These are phyloP conservation scores for Kradibia gibbosae DNA, from an alignment of 1,140 invertebrate species.

Conservation along the genomic window DNA sequence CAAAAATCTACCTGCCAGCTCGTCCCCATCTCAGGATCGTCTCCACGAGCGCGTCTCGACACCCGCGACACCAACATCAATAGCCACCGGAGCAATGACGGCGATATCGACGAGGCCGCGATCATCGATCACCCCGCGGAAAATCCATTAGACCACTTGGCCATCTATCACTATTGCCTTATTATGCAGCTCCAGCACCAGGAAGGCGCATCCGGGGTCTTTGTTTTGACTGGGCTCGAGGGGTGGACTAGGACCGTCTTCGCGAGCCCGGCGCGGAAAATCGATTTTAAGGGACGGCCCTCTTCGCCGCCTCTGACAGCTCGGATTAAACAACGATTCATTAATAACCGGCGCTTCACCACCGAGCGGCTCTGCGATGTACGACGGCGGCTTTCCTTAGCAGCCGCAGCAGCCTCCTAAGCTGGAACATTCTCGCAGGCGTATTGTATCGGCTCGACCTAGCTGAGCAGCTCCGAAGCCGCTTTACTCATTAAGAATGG, in stretches of 20 bases:
- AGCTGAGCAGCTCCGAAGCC: conserved; percentile 21
- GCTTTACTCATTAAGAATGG: conserved; percentile 28
- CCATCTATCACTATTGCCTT: conserved; percentile 72
- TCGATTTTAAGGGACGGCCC: conserved; percentile 39
- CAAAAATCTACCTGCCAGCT: conserved; percentile 62
- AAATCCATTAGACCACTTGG: conserved; percentile 69
- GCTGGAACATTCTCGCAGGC: neutral
- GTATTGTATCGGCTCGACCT: neutral
- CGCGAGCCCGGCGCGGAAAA: conserved; percentile 41
- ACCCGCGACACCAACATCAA: neutral
- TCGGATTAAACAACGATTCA: conserved; percentile 54
- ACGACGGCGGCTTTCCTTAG: neutral
- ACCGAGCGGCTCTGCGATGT: no score
- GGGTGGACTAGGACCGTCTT: conserved; percentile 47
- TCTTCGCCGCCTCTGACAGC: conserved; percentile 48
- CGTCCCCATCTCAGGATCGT: conserved; percentile 49
- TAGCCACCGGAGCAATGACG: neutral
- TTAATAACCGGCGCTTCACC: conserved; percentile 35
- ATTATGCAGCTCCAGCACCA: conserved; percentile 25
- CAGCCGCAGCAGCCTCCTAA: neutral
- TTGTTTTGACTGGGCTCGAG: conserved; percentile 43
- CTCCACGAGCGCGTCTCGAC: neutral
- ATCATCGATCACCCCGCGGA: conserved; percentile 46
- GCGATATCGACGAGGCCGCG: conserved; percentile 23
- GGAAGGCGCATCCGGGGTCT: conserved; percentile 13